Base-by-base conservation (phyloP, 1,140 invertebrate genomes). In the Ceratina australensis region DNA sequence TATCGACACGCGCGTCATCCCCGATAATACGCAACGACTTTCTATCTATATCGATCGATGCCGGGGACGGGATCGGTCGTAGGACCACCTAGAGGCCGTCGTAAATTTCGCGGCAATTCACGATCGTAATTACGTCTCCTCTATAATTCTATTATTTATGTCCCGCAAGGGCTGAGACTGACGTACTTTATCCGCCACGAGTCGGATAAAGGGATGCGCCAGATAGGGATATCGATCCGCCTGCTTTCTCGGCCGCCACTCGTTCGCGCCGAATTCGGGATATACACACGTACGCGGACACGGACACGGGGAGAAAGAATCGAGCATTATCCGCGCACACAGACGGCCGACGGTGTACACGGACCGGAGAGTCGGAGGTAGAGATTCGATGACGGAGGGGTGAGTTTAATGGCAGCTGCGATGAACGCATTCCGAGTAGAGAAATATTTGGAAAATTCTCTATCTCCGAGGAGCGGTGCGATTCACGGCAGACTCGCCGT, bases 71-170 rank as follows among this genome's bases (percentile, higher is more conserved):
- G 33, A 42, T 33, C 3, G n/a, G 60, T 56, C 59, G 15, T 52
- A 50, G 50, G 78, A 76, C 83, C 83, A 86, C 81, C 86, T 78
- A 82, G 79, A 63, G 61, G 52, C 56, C 28, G 1, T 42, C 77
- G 79, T 87, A 85, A 87, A 87, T 87, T 85, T 73, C 79, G 26
- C 54, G 68, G 68, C 78, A 85, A 86, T 87, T 86, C 79, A 80
- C 81, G 86, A 84, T 42, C 33, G 33, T 83, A 87, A 87, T 87
- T 87, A 79, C 78, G 33, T 76, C 57, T 75, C 74, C 60, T 74
- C 66, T 59, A 65, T 79, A 83, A 87, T 82, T 78, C 83, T 75
- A 80, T 87, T 80, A 87, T 85, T 86, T 84, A 82, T 85, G 12
- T 16, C 49, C 24, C 33, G 33, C 49, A 57, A 77, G 72, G 61